Evolutionary conservation across 2,888 invertebrate genomes (phyloP).

Genomic region (Nomada fabriciana): DNA sequence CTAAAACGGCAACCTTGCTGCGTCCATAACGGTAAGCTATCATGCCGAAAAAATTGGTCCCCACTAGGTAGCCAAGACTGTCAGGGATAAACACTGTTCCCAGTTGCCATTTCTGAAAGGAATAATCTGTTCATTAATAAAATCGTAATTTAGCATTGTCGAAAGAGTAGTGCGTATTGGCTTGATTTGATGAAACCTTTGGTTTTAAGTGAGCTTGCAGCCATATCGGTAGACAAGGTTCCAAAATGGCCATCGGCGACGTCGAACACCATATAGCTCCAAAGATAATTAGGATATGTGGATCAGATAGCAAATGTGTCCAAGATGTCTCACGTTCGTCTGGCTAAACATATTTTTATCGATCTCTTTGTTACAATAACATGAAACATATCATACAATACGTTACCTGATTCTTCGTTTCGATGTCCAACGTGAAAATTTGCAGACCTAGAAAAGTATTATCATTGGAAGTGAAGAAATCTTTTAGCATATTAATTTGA

Average conservation of each 20-base stretch:
- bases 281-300: slow-evolving; percentile 87
- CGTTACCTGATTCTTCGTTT: slow-evolving; percentile 71
- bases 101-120: slow-evolving; percentile 88
- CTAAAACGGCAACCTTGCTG: slow-evolving; percentile 87
- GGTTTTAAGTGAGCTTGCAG: slow-evolving; percentile 89
- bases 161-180: neutral
- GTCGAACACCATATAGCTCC: slow-evolving; percentile 92
- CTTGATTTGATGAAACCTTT: slow-evolving; percentile 82
- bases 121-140: neutral
- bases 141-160: too few species aligned
- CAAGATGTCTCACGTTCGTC: slow-evolving; percentile 83
- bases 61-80: slow-evolving; percentile 92
- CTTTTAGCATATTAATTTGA: too few species aligned
- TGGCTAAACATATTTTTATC: slow-evolving; percentile 27
- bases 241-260: slow-evolving; percentile 92
- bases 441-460: slow-evolving; percentile 73
- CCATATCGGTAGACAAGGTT: slow-evolving; percentile 94
- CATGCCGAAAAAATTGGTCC: slow-evolving; percentile 91
- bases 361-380: neutral
- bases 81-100: slow-evolving; percentile 95
- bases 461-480: neutral
- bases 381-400: neutral
- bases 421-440: slow-evolving; percentile 78
- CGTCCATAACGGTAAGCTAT: slow-evolving; percentile 88
- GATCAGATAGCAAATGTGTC: slow-evolving; percentile 87